phyloP scores from a whole-genome alignment of 2,888 invertebrate species.

The Ypsolopha scabrella region DNA sequence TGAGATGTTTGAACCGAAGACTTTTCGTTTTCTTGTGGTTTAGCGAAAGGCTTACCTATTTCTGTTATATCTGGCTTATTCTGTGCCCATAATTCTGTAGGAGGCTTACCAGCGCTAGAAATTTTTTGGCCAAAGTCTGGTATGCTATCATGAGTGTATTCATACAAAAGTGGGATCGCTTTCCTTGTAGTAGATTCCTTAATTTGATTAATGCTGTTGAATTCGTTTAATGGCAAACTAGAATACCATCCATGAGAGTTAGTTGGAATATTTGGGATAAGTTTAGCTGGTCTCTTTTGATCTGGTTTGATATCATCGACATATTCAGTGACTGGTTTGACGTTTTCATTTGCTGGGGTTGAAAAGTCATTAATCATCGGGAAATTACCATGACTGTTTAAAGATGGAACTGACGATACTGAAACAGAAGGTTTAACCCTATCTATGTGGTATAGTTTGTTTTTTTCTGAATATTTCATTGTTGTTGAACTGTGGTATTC shows the following conservation, averaged over 20 bases:
- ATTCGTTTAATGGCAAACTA: constrained; percentile 36
- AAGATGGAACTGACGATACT: constrained; percentile 24
- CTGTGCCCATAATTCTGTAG: constrained; percentile 41
- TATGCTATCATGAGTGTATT: constrained; percentile 33
- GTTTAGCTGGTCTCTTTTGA: constrained; percentile 38
- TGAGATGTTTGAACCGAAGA: constrained; percentile 35
- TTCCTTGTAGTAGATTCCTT: constrained; percentile 53
- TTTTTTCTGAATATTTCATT: not conserved
- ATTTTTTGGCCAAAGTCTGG: constrained; percentile 54
- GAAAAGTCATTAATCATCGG: constrained; percentile 48
- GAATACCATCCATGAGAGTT: constrained; percentile 65
- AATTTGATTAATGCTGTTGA: constrained; percentile 40
- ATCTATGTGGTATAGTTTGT: not conserved
- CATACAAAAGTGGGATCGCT: constrained; percentile 47
- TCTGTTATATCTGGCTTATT: constrained; percentile 16
- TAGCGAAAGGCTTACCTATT: constrained; percentile 8
- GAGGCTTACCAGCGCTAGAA: constrained; percentile 47
- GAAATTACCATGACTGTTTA: constrained; percentile 63
- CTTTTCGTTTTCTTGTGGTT: constrained; percentile 30
- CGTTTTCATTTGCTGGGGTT: constrained; percentile 14
- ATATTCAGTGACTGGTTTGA: constrained; percentile 34
- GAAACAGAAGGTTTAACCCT: not conserved
- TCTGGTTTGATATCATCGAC: constrained; percentile 26
- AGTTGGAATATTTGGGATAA: constrained; percentile 48
- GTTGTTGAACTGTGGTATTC: not conserved